Evolutionary conservation across 2,113 vertebrate genomes (phyloP).

Genomic region (Felis chaus): DNA sequence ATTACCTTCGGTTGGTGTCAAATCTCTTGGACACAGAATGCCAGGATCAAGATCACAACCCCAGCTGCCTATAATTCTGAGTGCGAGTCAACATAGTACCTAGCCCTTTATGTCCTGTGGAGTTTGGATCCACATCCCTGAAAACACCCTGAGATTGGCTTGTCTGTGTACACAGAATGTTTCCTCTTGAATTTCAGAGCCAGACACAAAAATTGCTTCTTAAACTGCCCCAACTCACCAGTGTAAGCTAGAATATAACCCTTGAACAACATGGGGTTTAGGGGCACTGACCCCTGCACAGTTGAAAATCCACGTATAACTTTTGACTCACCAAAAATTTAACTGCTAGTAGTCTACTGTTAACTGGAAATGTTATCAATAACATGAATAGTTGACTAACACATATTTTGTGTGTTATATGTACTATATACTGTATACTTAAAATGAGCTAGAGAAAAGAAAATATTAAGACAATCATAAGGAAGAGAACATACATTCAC

Average conservation of each 20-base stretch:
- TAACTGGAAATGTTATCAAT: neutral
- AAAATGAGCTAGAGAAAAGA: neutral
- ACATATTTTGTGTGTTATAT: neutral
- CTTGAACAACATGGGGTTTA: neutral
- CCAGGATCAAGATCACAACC: neutral
- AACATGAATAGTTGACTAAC: neutral
- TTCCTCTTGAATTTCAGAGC: neutral
- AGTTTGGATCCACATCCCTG: neutral
- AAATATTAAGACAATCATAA: neutral
- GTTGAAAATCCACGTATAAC: neutral
- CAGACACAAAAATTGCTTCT: slow-evolving; percentile 16
- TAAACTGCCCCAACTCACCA: neutral
- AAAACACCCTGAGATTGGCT: neutral
- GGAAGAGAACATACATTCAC: neutral
- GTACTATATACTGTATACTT: neutral
- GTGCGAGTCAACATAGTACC: neutral
- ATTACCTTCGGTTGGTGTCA: neutral
- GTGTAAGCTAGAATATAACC: neutral
- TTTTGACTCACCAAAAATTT: neutral
- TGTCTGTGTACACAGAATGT: neutral
- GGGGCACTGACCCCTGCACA: neutral
- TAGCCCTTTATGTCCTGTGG: neutral
- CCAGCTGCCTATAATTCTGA: neutral
- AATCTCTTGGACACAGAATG: neutral
- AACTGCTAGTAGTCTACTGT: neutral